Evolutionary conservation across 2,888 invertebrate species (phyloP).

Genomic region (Amaurobius ferox): DNA sequence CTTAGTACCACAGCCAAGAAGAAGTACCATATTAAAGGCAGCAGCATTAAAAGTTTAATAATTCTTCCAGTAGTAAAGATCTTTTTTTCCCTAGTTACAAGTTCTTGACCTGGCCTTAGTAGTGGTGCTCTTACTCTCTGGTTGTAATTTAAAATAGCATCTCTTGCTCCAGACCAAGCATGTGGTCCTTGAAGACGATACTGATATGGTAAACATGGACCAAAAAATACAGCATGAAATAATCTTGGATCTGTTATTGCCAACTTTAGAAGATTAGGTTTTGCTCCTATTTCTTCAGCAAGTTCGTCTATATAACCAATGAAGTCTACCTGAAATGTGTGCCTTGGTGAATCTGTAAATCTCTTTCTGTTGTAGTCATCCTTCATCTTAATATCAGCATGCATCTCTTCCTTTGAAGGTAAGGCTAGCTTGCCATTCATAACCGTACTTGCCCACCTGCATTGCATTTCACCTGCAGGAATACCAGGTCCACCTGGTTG

Average conservation of each 20-base stretch:
- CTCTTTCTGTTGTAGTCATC: conserved; percentile 78
- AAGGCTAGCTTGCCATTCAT: background rate
- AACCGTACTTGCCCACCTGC: conserved; percentile 78
- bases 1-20: background rate
- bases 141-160: conserved; percentile 77
- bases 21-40: background rate
- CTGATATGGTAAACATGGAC: conserved; percentile 77
- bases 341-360: conserved; percentile 83
- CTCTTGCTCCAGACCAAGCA: conserved; percentile 78
- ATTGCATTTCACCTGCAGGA: conserved; percentile 90
- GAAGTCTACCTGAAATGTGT: conserved; percentile 63
- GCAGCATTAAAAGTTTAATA: background rate
- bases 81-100: background rate
- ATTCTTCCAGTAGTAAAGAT: background rate
- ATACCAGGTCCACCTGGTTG: conserved; percentile 87
- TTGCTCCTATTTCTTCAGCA: conserved; percentile 77
- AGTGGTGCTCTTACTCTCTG: conserved; percentile 64
- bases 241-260: conserved; percentile 75
- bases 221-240: conserved; percentile 76
- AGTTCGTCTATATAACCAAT: conserved; percentile 78
- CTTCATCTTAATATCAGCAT: background rate
- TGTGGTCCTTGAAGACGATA: conserved; percentile 78
- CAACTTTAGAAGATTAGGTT: conserved; percentile 77
- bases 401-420: background rate
- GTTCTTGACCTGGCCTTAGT: background rate